A percentile compares a stretch with the other conserved stretches of the same genome.
These are phyloP conservation scores for Craterocephalus amniculus DNA, from an alignment of 2,797 vertebrate genomes.

Conservation along the genomic window DNA sequence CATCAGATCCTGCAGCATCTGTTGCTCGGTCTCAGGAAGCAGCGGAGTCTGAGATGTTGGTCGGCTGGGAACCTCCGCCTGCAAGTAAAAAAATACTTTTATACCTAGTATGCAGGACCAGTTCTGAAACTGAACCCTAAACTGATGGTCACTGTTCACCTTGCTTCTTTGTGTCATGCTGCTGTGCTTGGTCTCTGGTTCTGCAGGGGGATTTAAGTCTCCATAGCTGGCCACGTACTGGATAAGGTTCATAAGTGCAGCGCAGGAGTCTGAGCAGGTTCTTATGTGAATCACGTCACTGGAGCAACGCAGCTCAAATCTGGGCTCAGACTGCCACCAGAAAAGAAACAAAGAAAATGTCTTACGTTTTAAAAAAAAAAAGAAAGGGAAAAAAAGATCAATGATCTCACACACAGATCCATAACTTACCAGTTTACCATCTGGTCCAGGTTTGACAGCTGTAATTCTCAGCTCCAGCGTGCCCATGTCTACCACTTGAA, in stretches of 20 bases:
- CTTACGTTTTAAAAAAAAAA: not conserved
- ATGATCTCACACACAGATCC: not conserved
- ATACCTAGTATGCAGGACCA: conserved; percentile 4
- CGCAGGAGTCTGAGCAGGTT: conserved; percentile 96
- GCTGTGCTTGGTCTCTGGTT: conserved; percentile 81
- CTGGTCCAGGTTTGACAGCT: conserved; percentile 87
- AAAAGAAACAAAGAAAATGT: conserved; percentile 1
- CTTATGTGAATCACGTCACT: conserved; percentile 95
- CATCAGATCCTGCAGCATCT: conserved; percentile 96
- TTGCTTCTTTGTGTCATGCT: conserved; percentile 83
- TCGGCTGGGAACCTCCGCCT: conserved; percentile 83
- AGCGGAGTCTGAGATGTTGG: conserved; percentile 81
- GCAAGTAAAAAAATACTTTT: conserved; percentile 40
- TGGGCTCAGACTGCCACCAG: conserved; percentile 85
- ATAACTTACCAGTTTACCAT: conserved; percentile 87
- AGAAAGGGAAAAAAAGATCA: rapidly evolving
- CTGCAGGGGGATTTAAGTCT: conserved; percentile 87
- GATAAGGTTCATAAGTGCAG: conserved; percentile 98
- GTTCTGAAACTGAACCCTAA: not conserved
- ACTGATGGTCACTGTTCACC: conserved; percentile 74
- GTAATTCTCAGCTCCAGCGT: conserved; percentile 94
- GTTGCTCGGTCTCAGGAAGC: conserved; percentile 93
- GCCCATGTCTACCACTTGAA: conserved; percentile 98
- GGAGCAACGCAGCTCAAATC: conserved; percentile 95
- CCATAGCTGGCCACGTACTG: conserved; percentile 97